Percentiles rank a stretch among this genome's conserved stretches.
Evolutionary conservation across 2,888 invertebrate genomes (phyloP).

Genomic region (Andrena bucephala): DNA sequence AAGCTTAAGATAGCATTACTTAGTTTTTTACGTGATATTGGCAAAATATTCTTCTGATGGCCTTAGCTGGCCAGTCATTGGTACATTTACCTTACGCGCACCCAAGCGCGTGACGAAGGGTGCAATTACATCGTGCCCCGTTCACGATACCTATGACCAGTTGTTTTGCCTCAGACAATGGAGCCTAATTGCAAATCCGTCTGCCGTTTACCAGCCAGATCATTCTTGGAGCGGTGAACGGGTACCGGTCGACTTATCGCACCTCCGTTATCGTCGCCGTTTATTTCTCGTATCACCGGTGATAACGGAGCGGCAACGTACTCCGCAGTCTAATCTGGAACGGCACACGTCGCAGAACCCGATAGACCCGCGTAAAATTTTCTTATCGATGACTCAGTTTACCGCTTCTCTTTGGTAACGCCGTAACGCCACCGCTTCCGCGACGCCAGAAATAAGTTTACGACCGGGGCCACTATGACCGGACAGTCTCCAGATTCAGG

Average conservation of each 20-base stretch:
- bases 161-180: slow-evolving; percentile 17
- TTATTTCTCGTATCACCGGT: slow-evolving; percentile 47
- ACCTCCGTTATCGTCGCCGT: slow-evolving; percentile 36
- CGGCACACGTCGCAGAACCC: slow-evolving; percentile 39
- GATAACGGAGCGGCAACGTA: slow-evolving; percentile 25
- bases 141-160: neutral
- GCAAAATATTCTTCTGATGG: no score
- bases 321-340: slow-evolving; percentile 21
- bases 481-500: slow-evolving; percentile 48
- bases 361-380: slow-evolving; percentile 46
- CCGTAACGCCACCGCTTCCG: slow-evolving; percentile 41
- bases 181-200: slow-evolving; percentile 47
- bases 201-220: slow-evolving; percentile 21
- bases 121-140: slow-evolving; percentile 16
- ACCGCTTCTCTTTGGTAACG: slow-evolving; percentile 2
- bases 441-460: slow-evolving; percentile 43
- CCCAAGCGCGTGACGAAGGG: neutral
- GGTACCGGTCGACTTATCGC: slow-evolving; percentile 40
- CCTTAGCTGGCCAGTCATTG: no score
- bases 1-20: no score
- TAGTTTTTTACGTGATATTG: no score
- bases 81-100: no score
- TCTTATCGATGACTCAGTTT: slow-evolving; percentile 47
- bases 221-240: slow-evolving; percentile 33
- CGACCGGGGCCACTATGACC: slow-evolving; percentile 17